phyloP scores from a whole-genome alignment of 2,113 vertebrate genomes.

The Labeo rohita region DNA sequence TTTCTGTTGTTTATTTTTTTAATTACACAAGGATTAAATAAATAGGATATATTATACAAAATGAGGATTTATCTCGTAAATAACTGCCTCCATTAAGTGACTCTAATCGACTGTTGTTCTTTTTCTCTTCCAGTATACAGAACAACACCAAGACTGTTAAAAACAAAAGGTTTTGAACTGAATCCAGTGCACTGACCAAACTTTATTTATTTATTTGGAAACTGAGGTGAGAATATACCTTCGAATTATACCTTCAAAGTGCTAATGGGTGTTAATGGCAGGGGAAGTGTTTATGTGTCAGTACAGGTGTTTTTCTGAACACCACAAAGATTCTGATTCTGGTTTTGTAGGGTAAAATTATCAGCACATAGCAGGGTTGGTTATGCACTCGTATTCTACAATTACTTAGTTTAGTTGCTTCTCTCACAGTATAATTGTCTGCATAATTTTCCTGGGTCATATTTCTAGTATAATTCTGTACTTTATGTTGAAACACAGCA shows the following conservation, averaged over 20 bases:
- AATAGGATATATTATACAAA: no score
- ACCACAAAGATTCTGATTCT: not conserved
- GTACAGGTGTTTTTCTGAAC: not conserved
- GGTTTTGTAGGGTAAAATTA: not conserved
- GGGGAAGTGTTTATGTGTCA: not conserved
- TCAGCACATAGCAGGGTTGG: not conserved
- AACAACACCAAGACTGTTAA: not conserved
- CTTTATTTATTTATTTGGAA: not conserved
- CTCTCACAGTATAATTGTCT: conserved; percentile 3
- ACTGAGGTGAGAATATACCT: not conserved
- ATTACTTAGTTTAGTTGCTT: not conserved
- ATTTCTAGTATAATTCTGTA: not conserved
- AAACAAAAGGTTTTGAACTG: not conserved
- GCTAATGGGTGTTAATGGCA: not conserved
- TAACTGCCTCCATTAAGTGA: not conserved
- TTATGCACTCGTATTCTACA: not conserved
- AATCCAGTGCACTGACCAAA: not conserved
- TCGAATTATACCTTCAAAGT: not conserved
- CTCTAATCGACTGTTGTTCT: not conserved
- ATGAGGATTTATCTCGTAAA: not conserved
- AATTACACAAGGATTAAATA: no score
- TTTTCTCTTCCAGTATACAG: not conserved
- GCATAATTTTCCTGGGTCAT: not conserved
- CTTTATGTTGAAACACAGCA: not conserved
- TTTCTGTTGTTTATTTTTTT: not conserved